Conservation (phyloP, 2,888 invertebrate species). For the Drosophila colorata region DNA sequence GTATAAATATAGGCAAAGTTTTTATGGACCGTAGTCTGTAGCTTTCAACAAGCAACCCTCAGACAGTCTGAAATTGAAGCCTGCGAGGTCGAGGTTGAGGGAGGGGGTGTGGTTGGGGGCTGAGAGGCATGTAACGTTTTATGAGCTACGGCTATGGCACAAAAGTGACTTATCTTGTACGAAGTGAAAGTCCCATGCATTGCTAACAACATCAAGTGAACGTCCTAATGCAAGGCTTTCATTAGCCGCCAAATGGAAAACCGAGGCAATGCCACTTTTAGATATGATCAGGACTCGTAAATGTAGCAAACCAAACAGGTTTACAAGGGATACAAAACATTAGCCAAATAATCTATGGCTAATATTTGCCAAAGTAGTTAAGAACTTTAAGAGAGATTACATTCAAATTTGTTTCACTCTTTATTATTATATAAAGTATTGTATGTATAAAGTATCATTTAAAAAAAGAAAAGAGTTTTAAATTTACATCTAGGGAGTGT, state of each 20-base stretch:
- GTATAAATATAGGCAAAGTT: conserved; percentile 75
- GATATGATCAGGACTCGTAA: conserved; percentile 7
- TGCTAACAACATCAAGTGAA: conserved; percentile 24
- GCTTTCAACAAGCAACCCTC: conserved; percentile 58
- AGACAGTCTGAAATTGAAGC: conserved; percentile 60
- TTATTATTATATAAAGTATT: background rate
- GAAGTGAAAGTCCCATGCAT: conserved; percentile 26
- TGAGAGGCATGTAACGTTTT: conserved; percentile 38
- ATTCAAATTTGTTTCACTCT: background rate
- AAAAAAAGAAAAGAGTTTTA: no score
- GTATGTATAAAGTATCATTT: no score
- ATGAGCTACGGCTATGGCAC: conserved; percentile 46
- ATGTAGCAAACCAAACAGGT: background rate
- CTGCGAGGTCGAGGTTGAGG: background rate
- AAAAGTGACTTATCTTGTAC: conserved; percentile 74
- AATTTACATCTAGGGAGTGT: no score
- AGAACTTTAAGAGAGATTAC: background rate
- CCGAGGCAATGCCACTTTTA: conserved; percentile 5
- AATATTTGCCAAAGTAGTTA: background rate
- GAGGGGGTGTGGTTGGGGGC: background rate
- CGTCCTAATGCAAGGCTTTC: conserved; percentile 30
- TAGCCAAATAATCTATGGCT: background rate
- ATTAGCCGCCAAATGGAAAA: conserved; percentile 25
- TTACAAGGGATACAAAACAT: background rate
- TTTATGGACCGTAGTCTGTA: conserved; percentile 67